Base-by-base conservation (phyloP, 2,797 vertebrate genomes). In the Amphiprion clarkii region DNA sequence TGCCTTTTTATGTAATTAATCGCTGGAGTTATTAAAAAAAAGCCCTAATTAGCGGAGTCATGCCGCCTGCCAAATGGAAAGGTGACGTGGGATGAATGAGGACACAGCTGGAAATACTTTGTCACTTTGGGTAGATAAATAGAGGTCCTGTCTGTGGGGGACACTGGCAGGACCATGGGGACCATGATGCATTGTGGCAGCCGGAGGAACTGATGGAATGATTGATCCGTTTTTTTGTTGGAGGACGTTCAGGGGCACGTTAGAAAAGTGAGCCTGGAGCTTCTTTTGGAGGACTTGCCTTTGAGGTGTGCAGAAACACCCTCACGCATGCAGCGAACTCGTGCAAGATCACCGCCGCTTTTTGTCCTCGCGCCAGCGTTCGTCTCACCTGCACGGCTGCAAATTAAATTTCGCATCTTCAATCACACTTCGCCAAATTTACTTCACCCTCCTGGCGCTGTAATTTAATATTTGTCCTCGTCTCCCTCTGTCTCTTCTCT, bases 161-260 rank as follows among this genome's bases (percentile, higher is more conserved):
- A 39, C 55, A 16, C 48, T 57, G 49, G 51, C 13, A 46, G 71
- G 61, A 82, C 83, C 77, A 64, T 74, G 71, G 76, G 71, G 77
- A 66, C 76, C 70, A 77, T 80, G 81, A 89, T 87, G 85, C 81
- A 86, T 49, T 71, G 77, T 68, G 53, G 49, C 74, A 56, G 73
- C 52, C 12, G 48, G 73, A 71, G 66, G 49, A 54, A 11, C 31
- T 44, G 76, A 75, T 62, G 29, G 51, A 42, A 62, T 81, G 86
- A 90, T 73, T 82, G 75, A 89, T 89, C 71, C 0, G 4, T 78
- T 54, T 39, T 36, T 76, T 54, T 49, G 61, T 53, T 82, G 42
- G 76, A 88, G 83, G 88, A 87, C 63, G 4, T 89, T 88, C 74
- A 85, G 72, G 85, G 84, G 39, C 83, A 80, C 75, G 74, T 27